Evolutionary conservation across 1,140 invertebrate genomes (phyloP).

Genomic region (Pachyrhynchus sulphureomaculatus): DNA sequence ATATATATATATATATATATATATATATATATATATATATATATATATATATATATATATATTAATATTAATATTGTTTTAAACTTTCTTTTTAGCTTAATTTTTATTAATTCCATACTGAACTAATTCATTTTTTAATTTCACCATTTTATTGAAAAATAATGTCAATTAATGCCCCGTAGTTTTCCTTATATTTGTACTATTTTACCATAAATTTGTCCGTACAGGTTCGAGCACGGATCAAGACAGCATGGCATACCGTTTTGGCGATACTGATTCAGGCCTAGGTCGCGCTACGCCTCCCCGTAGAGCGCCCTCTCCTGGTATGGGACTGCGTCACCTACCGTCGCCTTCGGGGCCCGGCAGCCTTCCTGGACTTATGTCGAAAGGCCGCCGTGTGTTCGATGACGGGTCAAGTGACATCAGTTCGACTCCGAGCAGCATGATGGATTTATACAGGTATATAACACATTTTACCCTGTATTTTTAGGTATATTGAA

Average conservation of each 20-base stretch:
- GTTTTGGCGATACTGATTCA: slow-evolving; percentile 71
- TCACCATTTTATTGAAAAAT: no score
- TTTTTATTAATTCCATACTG: no score
- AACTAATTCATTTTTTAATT: no score
- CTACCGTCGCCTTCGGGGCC: slow-evolving; percentile 75
- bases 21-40: no score
- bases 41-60: no score
- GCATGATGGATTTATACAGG: slow-evolving; percentile 85
- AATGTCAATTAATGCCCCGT: no score
- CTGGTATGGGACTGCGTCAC: slow-evolving; percentile 66
- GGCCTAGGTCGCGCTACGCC: slow-evolving; percentile 78
- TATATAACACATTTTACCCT: no score
- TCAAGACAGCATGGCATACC: slow-evolving; percentile 56
- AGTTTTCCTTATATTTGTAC: no score
- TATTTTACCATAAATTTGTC: slow-evolving; percentile 1
- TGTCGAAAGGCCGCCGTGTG: slow-evolving; percentile 69
- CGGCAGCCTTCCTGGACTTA: slow-evolving; percentile 77
- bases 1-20: no score
- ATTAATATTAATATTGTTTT: no score
- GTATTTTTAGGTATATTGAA: no score
- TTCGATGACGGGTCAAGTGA: slow-evolving; percentile 85
- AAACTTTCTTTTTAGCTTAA: no score
- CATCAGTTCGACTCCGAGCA: slow-evolving; percentile 70
- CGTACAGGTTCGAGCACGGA: slow-evolving; percentile 55
- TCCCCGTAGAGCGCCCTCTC: slow-evolving; percentile 76